Evolutionary conservation across 2,113 vertebrate genomes (phyloP).

Genomic region (Athene cunicularia): DNA sequence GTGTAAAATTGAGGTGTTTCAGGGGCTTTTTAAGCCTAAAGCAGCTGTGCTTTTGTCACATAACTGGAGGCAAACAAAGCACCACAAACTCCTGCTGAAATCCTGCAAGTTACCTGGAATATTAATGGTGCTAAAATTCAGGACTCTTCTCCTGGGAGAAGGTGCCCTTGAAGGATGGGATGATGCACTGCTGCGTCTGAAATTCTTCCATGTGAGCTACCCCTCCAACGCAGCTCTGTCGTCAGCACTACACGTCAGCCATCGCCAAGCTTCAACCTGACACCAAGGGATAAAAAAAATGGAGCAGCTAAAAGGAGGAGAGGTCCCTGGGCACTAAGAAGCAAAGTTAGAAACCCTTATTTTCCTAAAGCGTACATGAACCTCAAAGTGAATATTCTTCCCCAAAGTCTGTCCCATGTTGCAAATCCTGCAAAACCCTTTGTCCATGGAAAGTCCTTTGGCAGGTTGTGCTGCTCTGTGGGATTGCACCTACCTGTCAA

Average conservation of each 20-base stretch:
- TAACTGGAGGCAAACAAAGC: neutral
- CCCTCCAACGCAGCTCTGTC: neutral
- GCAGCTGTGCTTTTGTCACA: rapidly evolving
- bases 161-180: slow-evolving; percentile 30
- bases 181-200: slow-evolving; percentile 10
- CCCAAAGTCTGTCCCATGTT: neutral
- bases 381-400: neutral
- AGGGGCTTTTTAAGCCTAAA: neutral
- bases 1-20: neutral
- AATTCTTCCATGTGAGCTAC: slow-evolving; percentile 2
- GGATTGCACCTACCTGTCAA: neutral
- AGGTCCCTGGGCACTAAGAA: neutral
- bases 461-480: neutral
- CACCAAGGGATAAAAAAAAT: neutral
- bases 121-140: neutral
- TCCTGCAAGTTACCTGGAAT: neutral
- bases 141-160: slow-evolving; percentile 6
- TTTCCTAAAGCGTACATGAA: neutral
- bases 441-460: neutral
- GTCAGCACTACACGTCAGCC: neutral
- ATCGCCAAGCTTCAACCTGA: neutral
- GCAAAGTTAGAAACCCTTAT: neutral
- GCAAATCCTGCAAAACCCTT: neutral
- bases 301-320: neutral
- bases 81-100: neutral